A percentile compares a stretch with the other conserved stretches of the same genome.
These are phyloP conservation scores for Lepisosteus osseus DNA, from an alignment of 2,113 vertebrate species.

Conservation along the genomic window DNA sequence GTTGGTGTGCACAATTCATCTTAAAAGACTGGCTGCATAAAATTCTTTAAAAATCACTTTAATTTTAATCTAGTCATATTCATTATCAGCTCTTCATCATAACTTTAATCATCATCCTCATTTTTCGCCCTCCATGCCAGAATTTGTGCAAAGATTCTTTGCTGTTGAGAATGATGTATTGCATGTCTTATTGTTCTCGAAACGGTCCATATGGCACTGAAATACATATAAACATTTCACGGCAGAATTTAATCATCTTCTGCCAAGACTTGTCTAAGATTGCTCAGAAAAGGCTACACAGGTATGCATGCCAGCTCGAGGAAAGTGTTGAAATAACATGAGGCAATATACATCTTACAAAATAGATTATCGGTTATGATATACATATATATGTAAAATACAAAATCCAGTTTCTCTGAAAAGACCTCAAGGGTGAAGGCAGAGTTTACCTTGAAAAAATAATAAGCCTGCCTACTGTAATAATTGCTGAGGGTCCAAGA, in stretches of 20 bases:
- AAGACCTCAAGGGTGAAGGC: too few relatives aligned
- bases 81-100: not conserved
- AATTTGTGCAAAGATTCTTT: not conserved
- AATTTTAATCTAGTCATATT: not conserved
- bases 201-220: not conserved
- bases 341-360: not conserved
- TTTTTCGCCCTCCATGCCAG: not conserved
- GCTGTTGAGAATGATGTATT: not conserved
- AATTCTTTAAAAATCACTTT: too few relatives aligned
- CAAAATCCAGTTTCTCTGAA: too few relatives aligned
- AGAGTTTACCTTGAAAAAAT: too few relatives aligned
- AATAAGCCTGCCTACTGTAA: too few relatives aligned
- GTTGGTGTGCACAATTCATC: too few relatives aligned
- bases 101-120: not conserved
- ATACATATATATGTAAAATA: too few relatives aligned
- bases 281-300: not conserved
- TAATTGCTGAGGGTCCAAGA: too few relatives aligned
- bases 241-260: not conserved
- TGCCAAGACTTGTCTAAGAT: not conserved
- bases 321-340: conserved; percentile 1
- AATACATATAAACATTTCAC: not conserved
- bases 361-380: too few relatives aligned
- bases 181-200: not conserved
- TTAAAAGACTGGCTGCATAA: too few relatives aligned
- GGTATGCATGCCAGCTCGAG: not conserved